Evolutionary conservation across 2,797 vertebrate genomes (phyloP).

Genomic region (Lacerta bilineata): DNA sequence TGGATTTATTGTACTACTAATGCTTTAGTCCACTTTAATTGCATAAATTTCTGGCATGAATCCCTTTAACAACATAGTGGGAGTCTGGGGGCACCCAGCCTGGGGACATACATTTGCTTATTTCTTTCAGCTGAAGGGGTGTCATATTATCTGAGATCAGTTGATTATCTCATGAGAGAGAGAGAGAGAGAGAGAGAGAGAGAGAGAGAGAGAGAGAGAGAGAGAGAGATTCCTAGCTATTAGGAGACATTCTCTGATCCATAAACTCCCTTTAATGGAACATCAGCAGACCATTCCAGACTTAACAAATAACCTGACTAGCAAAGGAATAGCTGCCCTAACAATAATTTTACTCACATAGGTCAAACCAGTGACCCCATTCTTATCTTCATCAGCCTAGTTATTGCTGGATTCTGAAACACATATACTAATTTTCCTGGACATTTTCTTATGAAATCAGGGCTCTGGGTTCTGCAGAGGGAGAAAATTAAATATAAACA

Average conservation of each 20-base stretch:
- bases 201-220: too few relatives aligned
- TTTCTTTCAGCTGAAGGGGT: background rate
- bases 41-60: too few relatives aligned
- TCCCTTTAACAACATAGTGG: too few relatives aligned
- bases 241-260: slow-evolving; percentile 1
- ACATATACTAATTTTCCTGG: slow-evolving; percentile 36
- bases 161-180: background rate
- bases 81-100: too few relatives aligned
- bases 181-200: background rate
- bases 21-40: too few relatives aligned
- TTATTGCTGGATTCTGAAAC: background rate
- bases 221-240: background rate
- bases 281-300: background rate
- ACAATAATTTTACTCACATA: slow-evolving; percentile 49
- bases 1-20: too few relatives aligned
- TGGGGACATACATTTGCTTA: background rate
- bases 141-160: background rate
- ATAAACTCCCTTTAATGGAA: background rate
- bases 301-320: background rate
- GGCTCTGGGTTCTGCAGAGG: background rate
- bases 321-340: background rate
- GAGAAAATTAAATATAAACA: background rate
- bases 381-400: slow-evolving; percentile 41
- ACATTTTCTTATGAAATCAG: slow-evolving; percentile 47
- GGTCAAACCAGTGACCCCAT: slow-evolving; percentile 19